These are phyloP conservation scores for Zingel zingel DNA, from an alignment of 2,113 vertebrate species.

Conservation along the genomic window DNA sequence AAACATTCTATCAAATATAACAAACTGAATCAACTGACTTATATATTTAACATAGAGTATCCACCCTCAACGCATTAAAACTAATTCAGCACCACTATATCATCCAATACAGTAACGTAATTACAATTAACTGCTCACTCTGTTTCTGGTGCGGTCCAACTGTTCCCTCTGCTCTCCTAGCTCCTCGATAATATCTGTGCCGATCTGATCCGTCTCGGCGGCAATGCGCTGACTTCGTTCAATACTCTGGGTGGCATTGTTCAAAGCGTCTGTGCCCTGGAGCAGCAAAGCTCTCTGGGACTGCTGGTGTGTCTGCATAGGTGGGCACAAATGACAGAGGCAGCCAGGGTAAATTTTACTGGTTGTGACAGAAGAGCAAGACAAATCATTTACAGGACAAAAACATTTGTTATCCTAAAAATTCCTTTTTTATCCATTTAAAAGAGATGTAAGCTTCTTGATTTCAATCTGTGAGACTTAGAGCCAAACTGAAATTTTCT, in stretches of 20 bases:
- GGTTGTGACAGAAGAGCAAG: neutral
- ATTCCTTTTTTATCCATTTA: too few species aligned
- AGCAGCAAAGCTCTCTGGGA: constrained; percentile 93
- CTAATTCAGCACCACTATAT: neutral
- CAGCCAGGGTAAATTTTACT: neutral
- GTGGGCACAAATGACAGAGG: neutral
- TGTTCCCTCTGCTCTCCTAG: constrained; percentile 96
- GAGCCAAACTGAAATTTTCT: neutral
- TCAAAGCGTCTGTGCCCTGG: constrained; percentile 92
- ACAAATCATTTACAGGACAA: neutral
- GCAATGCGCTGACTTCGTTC: constrained; percentile 93
- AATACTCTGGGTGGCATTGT: constrained; percentile 91
- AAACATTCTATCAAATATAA: neutral
- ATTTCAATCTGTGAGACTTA: neutral
- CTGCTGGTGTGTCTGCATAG: constrained; percentile 87
- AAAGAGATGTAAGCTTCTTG: neutral
- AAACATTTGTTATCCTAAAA: too few species aligned
- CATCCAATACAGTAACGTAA: neutral
- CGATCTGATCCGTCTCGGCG: constrained; percentile 92
- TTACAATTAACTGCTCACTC: constrained; percentile 83
- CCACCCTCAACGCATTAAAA: neutral
- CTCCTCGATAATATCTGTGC: constrained; percentile 94
- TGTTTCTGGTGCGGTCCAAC: constrained; percentile 90
- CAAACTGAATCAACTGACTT: neutral
- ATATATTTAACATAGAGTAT: neutral